Evolutionary conservation across 2,113 vertebrate species (phyloP).

Genomic region (Craseonycteris thonglongyai): DNA sequence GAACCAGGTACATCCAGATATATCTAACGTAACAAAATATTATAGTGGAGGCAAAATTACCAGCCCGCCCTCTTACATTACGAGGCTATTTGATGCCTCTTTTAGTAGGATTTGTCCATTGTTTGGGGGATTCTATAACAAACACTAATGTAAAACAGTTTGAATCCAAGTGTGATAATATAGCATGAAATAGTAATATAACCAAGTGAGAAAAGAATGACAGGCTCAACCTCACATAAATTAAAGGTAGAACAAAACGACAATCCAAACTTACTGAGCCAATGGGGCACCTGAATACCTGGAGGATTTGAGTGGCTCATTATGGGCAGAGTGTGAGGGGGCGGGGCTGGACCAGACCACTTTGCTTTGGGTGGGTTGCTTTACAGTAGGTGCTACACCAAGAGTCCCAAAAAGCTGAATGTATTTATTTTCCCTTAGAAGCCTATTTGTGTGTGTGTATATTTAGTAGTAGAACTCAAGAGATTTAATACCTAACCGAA

Average conservation of each 20-base stretch:
- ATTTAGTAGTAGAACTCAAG: background rate
- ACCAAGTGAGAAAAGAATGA: background rate
- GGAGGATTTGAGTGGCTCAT: background rate
- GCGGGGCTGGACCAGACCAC: background rate
- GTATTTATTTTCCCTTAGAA: background rate
- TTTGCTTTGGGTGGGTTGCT: background rate
- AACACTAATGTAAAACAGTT: background rate
- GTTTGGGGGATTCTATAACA: background rate
- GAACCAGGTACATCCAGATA: too few relatives aligned
- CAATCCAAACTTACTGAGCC: background rate
- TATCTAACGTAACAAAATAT: too few relatives aligned
- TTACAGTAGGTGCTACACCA: background rate
- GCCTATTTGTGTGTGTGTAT: background rate
- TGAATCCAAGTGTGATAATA: background rate
- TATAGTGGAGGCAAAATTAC: too few relatives aligned
- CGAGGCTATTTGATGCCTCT: background rate
- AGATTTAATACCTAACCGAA: background rate
- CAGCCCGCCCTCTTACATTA: too few relatives aligned
- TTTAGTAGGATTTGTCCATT: background rate
- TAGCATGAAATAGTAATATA: background rate
- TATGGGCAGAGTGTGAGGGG: accelerated
- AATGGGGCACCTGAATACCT: accelerated
- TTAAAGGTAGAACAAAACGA: background rate
- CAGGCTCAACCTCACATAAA: background rate
- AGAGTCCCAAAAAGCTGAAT: background rate